Conservation (phyloP, 2,113 vertebrate genomes). For the Myotis brandtii region DNA sequence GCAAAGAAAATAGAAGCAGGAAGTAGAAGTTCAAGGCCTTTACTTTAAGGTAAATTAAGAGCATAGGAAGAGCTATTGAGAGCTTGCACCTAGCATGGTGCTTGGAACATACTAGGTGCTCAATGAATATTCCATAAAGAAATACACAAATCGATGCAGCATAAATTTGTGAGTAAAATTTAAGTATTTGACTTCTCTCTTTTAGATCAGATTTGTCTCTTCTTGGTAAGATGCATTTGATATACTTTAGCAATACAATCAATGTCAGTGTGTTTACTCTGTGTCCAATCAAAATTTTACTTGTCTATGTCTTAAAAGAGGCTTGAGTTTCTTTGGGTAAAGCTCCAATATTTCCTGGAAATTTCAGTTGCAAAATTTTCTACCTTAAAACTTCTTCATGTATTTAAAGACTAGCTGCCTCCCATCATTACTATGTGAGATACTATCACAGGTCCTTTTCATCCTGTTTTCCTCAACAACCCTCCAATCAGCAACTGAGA, state of each 20-base stretch:
- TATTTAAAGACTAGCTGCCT: background rate
- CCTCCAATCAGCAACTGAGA: background rate
- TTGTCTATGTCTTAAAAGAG: background rate
- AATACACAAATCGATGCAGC: background rate
- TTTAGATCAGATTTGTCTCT: background rate
- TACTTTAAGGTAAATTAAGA: background rate
- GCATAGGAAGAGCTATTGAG: background rate
- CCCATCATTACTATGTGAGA: background rate
- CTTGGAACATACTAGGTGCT: background rate
- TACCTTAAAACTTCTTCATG: background rate
- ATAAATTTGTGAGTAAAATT: background rate
- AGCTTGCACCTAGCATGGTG: background rate
- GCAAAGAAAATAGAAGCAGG: slow-evolving; percentile 36
- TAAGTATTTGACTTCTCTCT: background rate
- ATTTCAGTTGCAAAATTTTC: background rate
- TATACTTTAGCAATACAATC: background rate
- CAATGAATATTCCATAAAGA: background rate
- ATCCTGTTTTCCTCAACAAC: background rate
- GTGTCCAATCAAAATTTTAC: background rate
- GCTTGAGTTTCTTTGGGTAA: background rate
- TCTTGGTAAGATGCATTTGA: slow-evolving; percentile 17
- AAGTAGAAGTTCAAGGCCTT: slow-evolving; percentile 54
- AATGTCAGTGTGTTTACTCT: background rate
- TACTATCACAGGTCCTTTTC: background rate
- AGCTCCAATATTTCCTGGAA: background rate